These are phyloP conservation scores for Drosophila mayaguana DNA, from an alignment of 2,888 invertebrate species.

Conservation along the genomic window DNA sequence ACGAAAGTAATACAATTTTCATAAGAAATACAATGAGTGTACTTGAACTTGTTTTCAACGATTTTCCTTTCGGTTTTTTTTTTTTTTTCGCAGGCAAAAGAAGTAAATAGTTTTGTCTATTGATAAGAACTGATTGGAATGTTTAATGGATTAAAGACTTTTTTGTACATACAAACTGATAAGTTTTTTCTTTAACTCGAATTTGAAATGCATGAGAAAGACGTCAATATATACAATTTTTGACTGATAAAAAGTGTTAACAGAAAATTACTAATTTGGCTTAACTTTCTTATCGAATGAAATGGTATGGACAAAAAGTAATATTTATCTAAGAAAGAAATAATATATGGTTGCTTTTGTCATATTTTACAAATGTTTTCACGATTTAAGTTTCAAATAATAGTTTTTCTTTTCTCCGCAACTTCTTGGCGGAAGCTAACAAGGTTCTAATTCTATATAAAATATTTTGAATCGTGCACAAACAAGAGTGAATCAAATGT, in stretches of 20 bases:
- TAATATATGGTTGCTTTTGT: not conserved
- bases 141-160: not conserved
- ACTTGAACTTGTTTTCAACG: slow-evolving; percentile 48
- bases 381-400: not conserved
- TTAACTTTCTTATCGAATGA: not conserved
- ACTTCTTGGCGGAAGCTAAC: not conserved
- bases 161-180: not conserved
- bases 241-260: not conserved
- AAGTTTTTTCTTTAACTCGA: not conserved
- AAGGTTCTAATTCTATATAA: not conserved
- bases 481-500: not conserved
- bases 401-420: not conserved
- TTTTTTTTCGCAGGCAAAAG: not conserved
- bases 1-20: not conserved
- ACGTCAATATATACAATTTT: not conserved
- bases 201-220: not conserved
- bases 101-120: not conserved
- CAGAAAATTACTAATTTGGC: not conserved
- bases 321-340: not conserved
- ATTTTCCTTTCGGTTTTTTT: not conserved
- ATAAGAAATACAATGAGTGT: slow-evolving; percentile 22
- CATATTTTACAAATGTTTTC: not conserved
- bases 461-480: not conserved
- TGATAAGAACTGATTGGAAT: slow-evolving; percentile 19
- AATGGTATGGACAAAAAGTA: not conserved